Evolutionary conservation across 1,140 invertebrate genomes (phyloP).

Genomic region (Brachionus rubens): DNA sequence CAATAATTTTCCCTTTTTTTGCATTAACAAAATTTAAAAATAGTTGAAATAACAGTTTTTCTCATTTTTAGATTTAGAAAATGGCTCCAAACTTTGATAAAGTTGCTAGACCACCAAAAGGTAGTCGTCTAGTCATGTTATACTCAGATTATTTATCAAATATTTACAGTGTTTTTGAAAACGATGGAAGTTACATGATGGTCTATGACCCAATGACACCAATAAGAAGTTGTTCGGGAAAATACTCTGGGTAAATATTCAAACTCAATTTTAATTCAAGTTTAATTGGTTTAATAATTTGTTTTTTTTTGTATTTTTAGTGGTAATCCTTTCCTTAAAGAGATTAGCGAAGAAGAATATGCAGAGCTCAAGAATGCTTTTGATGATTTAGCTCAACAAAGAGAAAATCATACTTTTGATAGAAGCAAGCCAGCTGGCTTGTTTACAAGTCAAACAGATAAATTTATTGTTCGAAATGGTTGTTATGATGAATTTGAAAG

Average conservation of each 20-base stretch:
- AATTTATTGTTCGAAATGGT: slow-evolving; percentile 16
- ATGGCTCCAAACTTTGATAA: not conserved
- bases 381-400: not conserved
- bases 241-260: slow-evolving; percentile 11
- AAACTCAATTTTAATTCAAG: not conserved
- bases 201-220: slow-evolving; percentile 21
- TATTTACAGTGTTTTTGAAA: slow-evolving; percentile 2
- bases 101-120: not conserved
- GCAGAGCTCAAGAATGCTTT: slow-evolving; percentile 2
- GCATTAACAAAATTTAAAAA: too few species aligned
- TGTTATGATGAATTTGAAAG: slow-evolving; percentile 20
- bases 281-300: not conserved
- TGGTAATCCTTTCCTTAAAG: slow-evolving; percentile 1
- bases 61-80: too few species aligned
- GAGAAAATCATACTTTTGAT: slow-evolving; percentile 35
- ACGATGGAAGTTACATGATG: not conserved
- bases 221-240: slow-evolving; percentile 17
- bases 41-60: too few species aligned
- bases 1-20: too few species aligned
- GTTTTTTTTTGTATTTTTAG: not conserved
- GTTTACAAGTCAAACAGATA: slow-evolving; percentile 9
- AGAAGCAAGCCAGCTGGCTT: not conserved
- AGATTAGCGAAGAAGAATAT: slow-evolving; percentile 16
- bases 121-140: not conserved
- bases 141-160: slow-evolving; percentile 27